phyloP scores from a whole-genome alignment of 1,140 invertebrate species.

The Leptopilina clavipes region DNA sequence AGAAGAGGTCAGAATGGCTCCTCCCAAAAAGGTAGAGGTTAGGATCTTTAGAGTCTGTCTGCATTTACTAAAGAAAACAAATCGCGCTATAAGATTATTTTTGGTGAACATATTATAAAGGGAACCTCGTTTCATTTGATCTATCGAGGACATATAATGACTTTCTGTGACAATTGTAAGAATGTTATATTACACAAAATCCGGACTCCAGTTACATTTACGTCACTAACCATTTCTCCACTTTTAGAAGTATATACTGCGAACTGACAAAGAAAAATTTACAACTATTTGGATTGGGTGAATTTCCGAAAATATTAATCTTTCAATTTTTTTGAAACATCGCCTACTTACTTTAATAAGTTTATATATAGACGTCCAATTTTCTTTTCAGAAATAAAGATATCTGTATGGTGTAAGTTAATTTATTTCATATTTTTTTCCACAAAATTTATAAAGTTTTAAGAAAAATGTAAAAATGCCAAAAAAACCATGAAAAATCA shows the following conservation, averaged over 20 bases:
- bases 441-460: too few species aligned
- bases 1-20: slow-evolving; percentile 49
- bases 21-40: slow-evolving; percentile 50
- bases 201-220: neutral
- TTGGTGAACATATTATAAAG: slow-evolving; percentile 42
- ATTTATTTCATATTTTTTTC: too few species aligned
- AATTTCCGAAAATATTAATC: too few species aligned
- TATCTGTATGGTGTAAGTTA: too few species aligned
- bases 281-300: neutral
- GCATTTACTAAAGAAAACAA: slow-evolving; percentile 44
- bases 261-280: neutral
- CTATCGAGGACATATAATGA: slow-evolving; percentile 50
- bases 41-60: slow-evolving; percentile 42
- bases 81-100: slow-evolving; percentile 50
- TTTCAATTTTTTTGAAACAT: too few species aligned
- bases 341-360: too few species aligned
- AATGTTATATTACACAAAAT: slow-evolving; percentile 41
- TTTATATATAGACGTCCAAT: too few species aligned
- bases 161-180: slow-evolving; percentile 32
- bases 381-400: too few species aligned
- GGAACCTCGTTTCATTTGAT: slow-evolving; percentile 53
- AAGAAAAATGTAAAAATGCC: too few species aligned
- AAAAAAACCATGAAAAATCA: too few species aligned
- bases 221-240: neutral
- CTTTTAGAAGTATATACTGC: neutral